These are phyloP conservation scores for Steinernema khuongi DNA, from an alignment of 1,140 invertebrate species.

Conservation along the genomic window DNA sequence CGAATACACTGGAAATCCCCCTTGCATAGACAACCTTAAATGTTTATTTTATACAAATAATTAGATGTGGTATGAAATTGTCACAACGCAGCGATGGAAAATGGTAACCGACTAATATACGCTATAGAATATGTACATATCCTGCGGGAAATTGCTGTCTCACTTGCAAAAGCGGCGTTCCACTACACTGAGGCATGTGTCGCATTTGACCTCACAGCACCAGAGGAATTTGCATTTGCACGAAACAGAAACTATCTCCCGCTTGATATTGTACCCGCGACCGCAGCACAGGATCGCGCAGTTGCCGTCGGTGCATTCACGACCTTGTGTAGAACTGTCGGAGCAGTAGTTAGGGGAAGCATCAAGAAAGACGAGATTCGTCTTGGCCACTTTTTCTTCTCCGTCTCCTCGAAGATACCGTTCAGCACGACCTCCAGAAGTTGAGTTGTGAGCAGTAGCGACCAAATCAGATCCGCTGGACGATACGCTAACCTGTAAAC, in stretches of 20 bases:
- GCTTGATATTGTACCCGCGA: constrained; percentile 38
- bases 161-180: constrained; percentile 36
- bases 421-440: neutral
- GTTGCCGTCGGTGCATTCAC: constrained; percentile 66
- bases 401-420: constrained; percentile 14
- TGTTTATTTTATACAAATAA: neutral
- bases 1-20: no score
- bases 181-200: constrained; percentile 61
- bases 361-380: constrained; percentile 66
- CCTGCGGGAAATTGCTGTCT: neutral
- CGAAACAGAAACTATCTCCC: constrained; percentile 53
- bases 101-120: neutral
- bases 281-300: constrained; percentile 61
- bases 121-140: neutral
- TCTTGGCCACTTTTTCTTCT: constrained; percentile 28
- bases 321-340: constrained; percentile 49
- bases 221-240: constrained; percentile 70
- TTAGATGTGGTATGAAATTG: neutral
- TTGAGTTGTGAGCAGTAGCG: constrained; percentile 21
- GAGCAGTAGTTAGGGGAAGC: constrained; percentile 68
- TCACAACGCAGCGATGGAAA: neutral
- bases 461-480: constrained; percentile 32
- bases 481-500: constrained; percentile 34
- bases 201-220: constrained; percentile 70
- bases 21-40: no score